Conservation (phyloP, 2,113 vertebrate genomes). For the Psittacula cyanocephala region DNA sequence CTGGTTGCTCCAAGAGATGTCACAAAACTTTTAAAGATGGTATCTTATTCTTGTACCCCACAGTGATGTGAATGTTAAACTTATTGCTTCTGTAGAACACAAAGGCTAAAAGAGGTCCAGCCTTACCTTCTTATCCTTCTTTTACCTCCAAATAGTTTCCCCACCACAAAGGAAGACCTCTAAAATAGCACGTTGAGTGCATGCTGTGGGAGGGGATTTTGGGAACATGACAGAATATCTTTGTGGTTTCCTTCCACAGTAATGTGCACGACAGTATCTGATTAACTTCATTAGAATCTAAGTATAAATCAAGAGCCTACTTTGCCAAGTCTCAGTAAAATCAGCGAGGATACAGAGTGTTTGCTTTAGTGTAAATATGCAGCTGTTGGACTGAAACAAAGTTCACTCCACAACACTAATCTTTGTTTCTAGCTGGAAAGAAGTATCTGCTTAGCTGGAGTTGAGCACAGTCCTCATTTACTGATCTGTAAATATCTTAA, state of each 20-base stretch:
- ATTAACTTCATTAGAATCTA: background rate
- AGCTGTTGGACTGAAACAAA: background rate
- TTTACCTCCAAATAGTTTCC: background rate
- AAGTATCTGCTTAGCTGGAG: background rate
- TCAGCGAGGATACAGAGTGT: background rate
- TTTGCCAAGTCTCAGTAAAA: background rate
- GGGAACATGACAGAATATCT: background rate
- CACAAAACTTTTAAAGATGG: background rate
- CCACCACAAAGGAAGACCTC: background rate
- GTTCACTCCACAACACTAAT: background rate
- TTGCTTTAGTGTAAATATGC: background rate
- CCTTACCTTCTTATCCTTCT: background rate
- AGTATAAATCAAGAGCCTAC: background rate
- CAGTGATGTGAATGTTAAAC: background rate
- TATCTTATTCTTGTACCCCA: background rate
- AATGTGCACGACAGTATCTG: background rate
- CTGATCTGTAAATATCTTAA: background rate
- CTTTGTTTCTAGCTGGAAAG: background rate
- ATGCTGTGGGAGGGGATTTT: background rate
- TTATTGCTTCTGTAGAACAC: background rate
- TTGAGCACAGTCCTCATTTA: background rate
- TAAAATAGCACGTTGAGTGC: background rate
- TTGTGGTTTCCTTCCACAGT: background rate
- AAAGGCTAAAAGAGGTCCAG: background rate
- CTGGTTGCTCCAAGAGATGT: background rate